Evolutionary conservation across 2,888 invertebrate genomes (phyloP).

Genomic region (Panopea generosa): DNA sequence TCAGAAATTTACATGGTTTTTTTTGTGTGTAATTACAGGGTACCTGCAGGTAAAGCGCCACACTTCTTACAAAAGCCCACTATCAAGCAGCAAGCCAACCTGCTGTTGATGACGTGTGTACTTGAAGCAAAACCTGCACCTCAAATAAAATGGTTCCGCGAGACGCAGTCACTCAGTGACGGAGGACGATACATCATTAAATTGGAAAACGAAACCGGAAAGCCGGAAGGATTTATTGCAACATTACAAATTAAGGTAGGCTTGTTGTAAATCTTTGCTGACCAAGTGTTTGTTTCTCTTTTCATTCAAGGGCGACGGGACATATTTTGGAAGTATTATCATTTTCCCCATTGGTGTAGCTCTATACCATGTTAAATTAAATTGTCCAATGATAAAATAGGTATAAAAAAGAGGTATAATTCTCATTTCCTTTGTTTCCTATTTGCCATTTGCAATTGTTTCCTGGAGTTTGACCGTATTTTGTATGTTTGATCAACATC

Average conservation of each 20-base stretch:
- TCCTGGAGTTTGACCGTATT: no score
- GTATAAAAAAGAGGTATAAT: no score
- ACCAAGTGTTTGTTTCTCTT: neutral
- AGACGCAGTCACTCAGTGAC: constrained; percentile 89
- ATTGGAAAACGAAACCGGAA: constrained; percentile 91
- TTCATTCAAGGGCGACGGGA: neutral
- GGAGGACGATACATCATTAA: constrained; percentile 96
- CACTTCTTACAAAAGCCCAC: constrained; percentile 99
- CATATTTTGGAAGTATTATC: neutral
- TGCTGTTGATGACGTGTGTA: constrained; percentile 97
- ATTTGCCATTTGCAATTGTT: no score
- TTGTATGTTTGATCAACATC: no score
- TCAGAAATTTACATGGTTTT: neutral
- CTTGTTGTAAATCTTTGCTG: neutral
- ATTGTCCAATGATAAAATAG: no score
- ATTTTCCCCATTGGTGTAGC: no score
- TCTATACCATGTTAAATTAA: no score
- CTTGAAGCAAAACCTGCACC: constrained; percentile 98
- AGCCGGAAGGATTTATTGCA: constrained; percentile 95
- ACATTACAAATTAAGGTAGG: constrained; percentile 93
- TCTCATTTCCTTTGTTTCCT: no score
- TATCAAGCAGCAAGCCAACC: constrained; percentile 96
- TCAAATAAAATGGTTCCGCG: constrained; percentile 98
- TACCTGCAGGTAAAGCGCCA: constrained; percentile 89
- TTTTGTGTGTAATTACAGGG: constrained; percentile 40